Percentiles rank a stretch among this genome's conserved stretches.
These are phyloP conservation scores for Herpetotheres cachinnans DNA, from an alignment of 2,113 vertebrate genomes.

Conservation along the genomic window DNA sequence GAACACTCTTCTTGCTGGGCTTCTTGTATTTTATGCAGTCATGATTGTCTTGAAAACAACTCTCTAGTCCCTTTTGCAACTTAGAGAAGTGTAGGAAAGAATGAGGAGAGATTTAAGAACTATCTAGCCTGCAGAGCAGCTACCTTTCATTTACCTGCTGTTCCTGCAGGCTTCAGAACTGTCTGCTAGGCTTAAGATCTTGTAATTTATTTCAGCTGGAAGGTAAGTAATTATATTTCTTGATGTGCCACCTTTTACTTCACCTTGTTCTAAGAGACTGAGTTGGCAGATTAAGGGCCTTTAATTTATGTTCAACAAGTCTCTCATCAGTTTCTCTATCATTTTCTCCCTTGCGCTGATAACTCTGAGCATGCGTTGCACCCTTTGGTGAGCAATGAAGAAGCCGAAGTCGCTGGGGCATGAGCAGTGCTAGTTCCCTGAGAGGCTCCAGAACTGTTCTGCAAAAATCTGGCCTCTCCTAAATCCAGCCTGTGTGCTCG, in stretches of 20 bases:
- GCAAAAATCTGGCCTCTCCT: not conserved
- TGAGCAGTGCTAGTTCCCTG: too few relatives aligned
- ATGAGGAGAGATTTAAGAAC: not conserved
- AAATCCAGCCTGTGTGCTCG: accelerated
- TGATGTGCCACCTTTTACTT: not conserved
- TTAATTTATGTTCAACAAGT: not conserved
- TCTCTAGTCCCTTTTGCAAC: not conserved
- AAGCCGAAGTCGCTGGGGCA: not conserved
- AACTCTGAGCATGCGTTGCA: not conserved
- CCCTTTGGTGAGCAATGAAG: not conserved
- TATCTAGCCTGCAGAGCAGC: not conserved
- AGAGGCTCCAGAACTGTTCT: not conserved
- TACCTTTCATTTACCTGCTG: slow-evolving; percentile 4
- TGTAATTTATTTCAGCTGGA: slow-evolving; percentile 45
- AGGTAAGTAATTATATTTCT: slow-evolving; percentile 37
- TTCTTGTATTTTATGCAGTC: not conserved
- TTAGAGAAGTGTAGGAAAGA: not conserved
- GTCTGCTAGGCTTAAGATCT: not conserved
- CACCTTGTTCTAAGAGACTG: not conserved
- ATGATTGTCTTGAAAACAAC: not conserved
- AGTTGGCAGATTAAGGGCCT: slow-evolving; percentile 2
- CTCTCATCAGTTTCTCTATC: not conserved
- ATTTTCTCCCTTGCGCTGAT: not conserved
- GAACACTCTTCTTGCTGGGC: not conserved
- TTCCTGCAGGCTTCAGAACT: not conserved